Percentiles rank a stretch among this genome's conserved stretches.
Conservation (phyloP, 1,140 invertebrate genomes). For the Drosophila pandora region DNA sequence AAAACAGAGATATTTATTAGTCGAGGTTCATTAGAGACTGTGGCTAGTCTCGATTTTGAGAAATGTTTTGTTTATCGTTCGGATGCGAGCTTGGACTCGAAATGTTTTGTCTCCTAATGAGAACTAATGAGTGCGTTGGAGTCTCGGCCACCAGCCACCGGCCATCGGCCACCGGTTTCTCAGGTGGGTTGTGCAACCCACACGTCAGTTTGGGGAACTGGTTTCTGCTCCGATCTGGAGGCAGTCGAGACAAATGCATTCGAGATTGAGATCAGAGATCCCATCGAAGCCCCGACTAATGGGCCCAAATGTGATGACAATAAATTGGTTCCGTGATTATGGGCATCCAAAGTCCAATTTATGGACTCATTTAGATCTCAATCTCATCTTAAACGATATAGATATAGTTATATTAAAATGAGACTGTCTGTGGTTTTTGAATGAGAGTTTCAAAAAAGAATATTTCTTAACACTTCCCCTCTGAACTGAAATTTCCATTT, state of each 20-base stretch:
- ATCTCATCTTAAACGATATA: not conserved
- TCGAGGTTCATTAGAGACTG: slow-evolving; percentile 38
- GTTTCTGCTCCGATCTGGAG: slow-evolving; percentile 43
- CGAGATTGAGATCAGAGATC: slow-evolving; percentile 37
- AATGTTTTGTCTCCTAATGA: slow-evolving; percentile 49
- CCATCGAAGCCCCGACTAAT: slow-evolving; percentile 34
- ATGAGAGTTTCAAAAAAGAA: not conserved
- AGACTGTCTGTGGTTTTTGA: too few relatives aligned
- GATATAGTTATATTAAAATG: not conserved
- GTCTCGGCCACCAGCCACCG: slow-evolving; percentile 12
- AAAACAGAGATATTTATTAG: slow-evolving; percentile 5
- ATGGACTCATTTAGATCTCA: slow-evolving; percentile 32
- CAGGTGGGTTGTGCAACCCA: slow-evolving; percentile 40
- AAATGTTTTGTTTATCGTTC: slow-evolving; percentile 47
- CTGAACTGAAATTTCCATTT: slow-evolving; percentile 22
- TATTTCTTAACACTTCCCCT: slow-evolving; percentile 10
- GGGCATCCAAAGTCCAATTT: slow-evolving; percentile 33
- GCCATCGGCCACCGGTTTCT: slow-evolving; percentile 24
- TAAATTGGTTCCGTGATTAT: slow-evolving; percentile 46
- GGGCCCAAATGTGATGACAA: slow-evolving; percentile 53
- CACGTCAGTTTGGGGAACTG: slow-evolving; percentile 23
- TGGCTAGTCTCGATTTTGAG: too few relatives aligned
- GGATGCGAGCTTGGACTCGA: slow-evolving; percentile 23
- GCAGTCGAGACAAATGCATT: slow-evolving; percentile 44
- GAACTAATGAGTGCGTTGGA: slow-evolving; percentile 56